phyloP scores from a whole-genome alignment of 2,113 vertebrate species.

The Eudyptes chrysolophus region DNA sequence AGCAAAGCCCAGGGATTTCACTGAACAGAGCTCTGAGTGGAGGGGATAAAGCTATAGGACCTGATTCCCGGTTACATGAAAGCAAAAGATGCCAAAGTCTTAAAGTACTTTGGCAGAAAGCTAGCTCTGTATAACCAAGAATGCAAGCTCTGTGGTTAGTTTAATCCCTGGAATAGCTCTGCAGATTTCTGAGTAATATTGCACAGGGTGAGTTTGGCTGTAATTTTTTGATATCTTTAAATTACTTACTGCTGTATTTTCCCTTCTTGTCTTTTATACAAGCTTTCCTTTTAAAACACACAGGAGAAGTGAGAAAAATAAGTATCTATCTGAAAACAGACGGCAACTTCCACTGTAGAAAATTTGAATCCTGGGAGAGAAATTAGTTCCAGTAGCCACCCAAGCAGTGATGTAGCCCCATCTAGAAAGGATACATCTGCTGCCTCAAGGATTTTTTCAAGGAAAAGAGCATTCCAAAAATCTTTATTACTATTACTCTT shows the following conservation, averaged over 20 bases:
- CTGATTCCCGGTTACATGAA: neutral
- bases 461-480: neutral
- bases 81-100: slow-evolving; percentile 51
- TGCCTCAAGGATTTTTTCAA: neutral
- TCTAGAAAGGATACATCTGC: neutral
- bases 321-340: neutral
- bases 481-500: neutral
- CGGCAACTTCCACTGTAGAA: neutral
- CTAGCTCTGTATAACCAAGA: neutral
- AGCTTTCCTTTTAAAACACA: neutral
- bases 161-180: slow-evolving; percentile 46
- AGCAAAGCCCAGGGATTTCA: slow-evolving; percentile 27
- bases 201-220: neutral
- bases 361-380: neutral
- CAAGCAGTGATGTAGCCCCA: neutral
- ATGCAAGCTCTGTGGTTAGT: slow-evolving; percentile 46
- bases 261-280: neutral
- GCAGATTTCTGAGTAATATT: slow-evolving; percentile 47
- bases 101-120: slow-evolving; percentile 53
- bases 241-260: neutral
- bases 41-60: slow-evolving; percentile 15
- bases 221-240: neutral
- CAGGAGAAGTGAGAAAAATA: neutral
- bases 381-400: slow-evolving; percentile 31
- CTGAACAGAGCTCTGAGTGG: neutral